Evolutionary conservation across 2,888 invertebrate genomes (phyloP).

Genomic region (Acleris laterana): DNA sequence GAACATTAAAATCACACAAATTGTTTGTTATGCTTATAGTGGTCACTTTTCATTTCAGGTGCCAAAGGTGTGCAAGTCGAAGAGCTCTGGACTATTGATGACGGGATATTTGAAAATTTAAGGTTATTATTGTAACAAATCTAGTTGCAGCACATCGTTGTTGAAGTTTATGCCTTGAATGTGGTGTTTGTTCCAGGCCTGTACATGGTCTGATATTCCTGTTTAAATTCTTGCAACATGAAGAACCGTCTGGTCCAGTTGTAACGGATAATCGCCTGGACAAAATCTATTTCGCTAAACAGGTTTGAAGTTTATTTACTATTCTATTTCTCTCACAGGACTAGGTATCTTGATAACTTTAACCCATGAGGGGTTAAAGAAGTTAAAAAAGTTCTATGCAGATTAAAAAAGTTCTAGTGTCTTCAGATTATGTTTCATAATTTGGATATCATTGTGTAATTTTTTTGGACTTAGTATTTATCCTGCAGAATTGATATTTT

Average conservation of each 20-base stretch:
- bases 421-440: too few species aligned
- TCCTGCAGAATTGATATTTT: too few species aligned
- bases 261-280: constrained; percentile 93
- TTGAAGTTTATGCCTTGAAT: too few species aligned
- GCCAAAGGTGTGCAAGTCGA: constrained; percentile 98
- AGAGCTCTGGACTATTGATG: constrained; percentile 98
- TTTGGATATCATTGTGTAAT: too few species aligned
- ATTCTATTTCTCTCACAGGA: background rate
- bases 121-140: constrained; percentile 84
- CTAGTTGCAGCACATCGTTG: too few species aligned
- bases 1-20: too few species aligned
- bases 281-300: constrained; percentile 98
- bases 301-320: constrained; percentile 83
- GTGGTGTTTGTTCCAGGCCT: constrained; percentile 86
- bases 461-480: too few species aligned
- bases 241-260: constrained; percentile 90
- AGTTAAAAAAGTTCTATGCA: too few species aligned
- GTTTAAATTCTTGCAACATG: constrained; percentile 96
- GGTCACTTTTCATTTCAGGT: constrained; percentile 82
- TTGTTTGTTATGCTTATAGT: too few species aligned
- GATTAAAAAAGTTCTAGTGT: too few species aligned
- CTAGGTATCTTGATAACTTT: too few species aligned
- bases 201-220: constrained; percentile 99
- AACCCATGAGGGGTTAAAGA: too few species aligned
- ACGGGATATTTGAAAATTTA: constrained; percentile 93